These are phyloP conservation scores for Schizopygopsis malacanthus DNA, from an alignment of 2,797 vertebrate genomes.

Conservation along the genomic window DNA sequence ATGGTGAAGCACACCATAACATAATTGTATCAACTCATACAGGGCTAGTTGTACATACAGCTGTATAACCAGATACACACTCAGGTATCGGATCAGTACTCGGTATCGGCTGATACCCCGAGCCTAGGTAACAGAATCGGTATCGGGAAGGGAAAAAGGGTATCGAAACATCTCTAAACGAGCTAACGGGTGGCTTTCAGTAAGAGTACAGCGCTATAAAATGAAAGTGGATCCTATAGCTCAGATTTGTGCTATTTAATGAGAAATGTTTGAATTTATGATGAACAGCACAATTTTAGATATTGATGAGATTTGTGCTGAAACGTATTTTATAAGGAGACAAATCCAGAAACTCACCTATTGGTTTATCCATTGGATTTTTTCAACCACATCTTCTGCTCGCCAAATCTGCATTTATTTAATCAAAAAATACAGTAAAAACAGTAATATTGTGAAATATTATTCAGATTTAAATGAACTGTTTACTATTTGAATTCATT, in stretches of 20 bases:
- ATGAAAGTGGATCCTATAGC: not conserved
- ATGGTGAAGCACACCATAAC: too few relatives aligned
- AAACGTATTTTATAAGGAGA: not conserved
- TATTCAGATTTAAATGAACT: not conserved
- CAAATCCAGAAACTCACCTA: not conserved
- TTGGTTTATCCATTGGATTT: not conserved
- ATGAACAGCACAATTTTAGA: not conserved
- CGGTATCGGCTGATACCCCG: too few relatives aligned
- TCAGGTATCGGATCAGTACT: too few relatives aligned
- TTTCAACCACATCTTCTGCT: too few relatives aligned
- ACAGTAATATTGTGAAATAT: not conserved
- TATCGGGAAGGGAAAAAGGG: too few relatives aligned
- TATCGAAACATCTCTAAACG: too few relatives aligned
- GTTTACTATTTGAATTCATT: not conserved
- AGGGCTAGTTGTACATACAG: too few relatives aligned
- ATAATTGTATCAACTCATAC: too few relatives aligned
- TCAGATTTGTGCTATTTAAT: not conserved
- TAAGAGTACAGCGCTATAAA: not conserved
- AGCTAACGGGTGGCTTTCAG: not conserved
- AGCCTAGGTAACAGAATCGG: too few relatives aligned
- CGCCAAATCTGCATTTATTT: too few relatives aligned
- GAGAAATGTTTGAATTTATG: not conserved
- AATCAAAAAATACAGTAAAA: too few relatives aligned
- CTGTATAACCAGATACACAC: too few relatives aligned
- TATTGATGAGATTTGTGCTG: not conserved